Base-by-base conservation (phyloP, 2,888 invertebrate genomes). In the Formica aserva region DNA sequence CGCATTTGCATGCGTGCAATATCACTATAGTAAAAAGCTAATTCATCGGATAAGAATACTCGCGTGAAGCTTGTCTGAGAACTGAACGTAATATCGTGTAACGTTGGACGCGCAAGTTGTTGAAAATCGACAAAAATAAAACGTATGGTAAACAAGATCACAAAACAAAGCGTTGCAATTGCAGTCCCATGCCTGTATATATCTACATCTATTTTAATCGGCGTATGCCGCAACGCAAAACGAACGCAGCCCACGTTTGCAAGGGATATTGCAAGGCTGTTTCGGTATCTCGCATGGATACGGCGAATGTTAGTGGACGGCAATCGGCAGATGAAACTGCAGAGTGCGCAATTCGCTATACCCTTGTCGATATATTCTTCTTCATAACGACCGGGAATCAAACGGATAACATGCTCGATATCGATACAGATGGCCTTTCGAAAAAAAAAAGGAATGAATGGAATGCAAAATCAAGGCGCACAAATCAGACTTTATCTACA, bases 201-300 rank as follows among this genome's bases (percentile, higher is more conserved):
- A 63, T 55, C 48, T 41, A 86, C 80, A 84, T 86, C 81, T 84
- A 84, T 86, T 83, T 84, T 67, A 84, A 84, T 86, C 72, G 86
- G 22, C 77, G 32, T 75, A 52, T 52, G 81, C 80, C 35, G 86
- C 77, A 74, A 75, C 35, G 84, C 81, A 60, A 82, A 82, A 71
- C 65, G 65, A 82, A 87, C 82, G 82, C 65, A 66, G 52, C 55
- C 67, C 52, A 29, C 74, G 86, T 85, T 86, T 52, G 35, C 35
- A 35, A 35, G 77, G 69, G 84, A 82, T 84, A 86, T 82, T 78
- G 84, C 84, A 75, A 86, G 75, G 82, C 82, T 86, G 84, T 84
- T 83, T 55, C 80, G 63, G 72, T 78, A 72, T 80, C 84, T 86
- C 84, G 63, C 32, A 48, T 63, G 65, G 84, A 65, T 84, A 74